These are phyloP conservation scores for Macrotus californicus DNA, from an alignment of 2,113 vertebrate species.

Conservation along the genomic window DNA sequence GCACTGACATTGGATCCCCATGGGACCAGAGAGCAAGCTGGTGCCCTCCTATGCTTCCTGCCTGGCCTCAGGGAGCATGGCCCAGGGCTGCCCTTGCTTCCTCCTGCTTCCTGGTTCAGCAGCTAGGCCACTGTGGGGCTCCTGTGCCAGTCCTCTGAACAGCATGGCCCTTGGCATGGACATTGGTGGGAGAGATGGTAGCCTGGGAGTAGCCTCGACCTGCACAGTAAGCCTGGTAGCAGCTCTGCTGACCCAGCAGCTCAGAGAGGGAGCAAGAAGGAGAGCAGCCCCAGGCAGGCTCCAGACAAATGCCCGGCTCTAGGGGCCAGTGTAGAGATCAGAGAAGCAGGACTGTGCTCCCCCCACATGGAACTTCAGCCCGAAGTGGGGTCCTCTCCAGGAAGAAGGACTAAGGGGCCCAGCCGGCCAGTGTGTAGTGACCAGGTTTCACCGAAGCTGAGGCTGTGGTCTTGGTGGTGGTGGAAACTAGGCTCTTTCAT, in stretches of 20 bases:
- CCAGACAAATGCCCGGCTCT: fast-evolving
- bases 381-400: background rate
- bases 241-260: background rate
- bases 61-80: background rate
- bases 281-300: background rate
- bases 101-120: no score
- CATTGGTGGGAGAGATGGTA: background rate
- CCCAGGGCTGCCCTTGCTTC: background rate
- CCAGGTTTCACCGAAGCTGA: background rate
- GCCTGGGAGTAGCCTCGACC: no score
- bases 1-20: background rate
- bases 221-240: background rate
- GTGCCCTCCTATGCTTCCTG: background rate
- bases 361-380: background rate
- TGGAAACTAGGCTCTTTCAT: no score
- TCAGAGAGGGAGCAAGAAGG: background rate
- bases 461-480: background rate
- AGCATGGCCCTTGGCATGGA: background rate
- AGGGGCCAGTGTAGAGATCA: no score
- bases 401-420: background rate
- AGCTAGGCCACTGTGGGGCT: background rate
- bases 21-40: background rate
- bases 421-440: background rate
- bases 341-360: background rate
- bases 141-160: background rate